Conservation (phyloP, 2,797 vertebrate genomes). For the Oreochromis mossambicus region DNA sequence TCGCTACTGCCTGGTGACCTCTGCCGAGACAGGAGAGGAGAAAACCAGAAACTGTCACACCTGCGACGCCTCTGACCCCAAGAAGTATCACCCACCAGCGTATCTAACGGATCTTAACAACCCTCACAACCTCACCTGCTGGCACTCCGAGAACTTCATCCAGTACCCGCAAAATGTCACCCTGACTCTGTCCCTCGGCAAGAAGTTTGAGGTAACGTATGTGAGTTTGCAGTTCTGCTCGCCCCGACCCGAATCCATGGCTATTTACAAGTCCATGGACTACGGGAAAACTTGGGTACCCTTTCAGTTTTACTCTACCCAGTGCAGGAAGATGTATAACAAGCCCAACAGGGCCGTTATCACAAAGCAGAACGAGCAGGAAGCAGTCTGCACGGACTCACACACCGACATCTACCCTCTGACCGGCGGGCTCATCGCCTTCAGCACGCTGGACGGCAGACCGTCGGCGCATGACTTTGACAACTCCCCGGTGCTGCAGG, state of each 20-base stretch:
- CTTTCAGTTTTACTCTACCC: slow-evolving; percentile 92
- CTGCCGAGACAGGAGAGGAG: slow-evolving; percentile 85
- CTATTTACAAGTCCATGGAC: slow-evolving; percentile 95
- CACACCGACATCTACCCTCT: slow-evolving; percentile 92
- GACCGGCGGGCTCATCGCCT: slow-evolving; percentile 90
- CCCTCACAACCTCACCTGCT: slow-evolving; percentile 96
- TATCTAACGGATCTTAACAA: slow-evolving; percentile 95
- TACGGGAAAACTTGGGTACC: slow-evolving; percentile 92
- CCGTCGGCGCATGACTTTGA: slow-evolving; percentile 96
- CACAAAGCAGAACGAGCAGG: slow-evolving; percentile 95
- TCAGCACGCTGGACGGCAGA: slow-evolving; percentile 94
- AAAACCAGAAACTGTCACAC: slow-evolving; percentile 85
- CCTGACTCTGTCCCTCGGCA: slow-evolving; percentile 85
- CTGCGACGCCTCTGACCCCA: slow-evolving; percentile 90
- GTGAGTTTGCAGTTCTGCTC: slow-evolving; percentile 97
- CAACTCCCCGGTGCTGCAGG: slow-evolving; percentile 93
- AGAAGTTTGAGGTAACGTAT: slow-evolving; percentile 97
- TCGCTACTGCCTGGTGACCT: slow-evolving; percentile 87
- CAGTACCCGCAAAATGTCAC: slow-evolving; percentile 91
- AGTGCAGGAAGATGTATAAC: slow-evolving; percentile 93
- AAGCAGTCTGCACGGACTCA: slow-evolving; percentile 93
- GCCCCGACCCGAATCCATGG: slow-evolving; percentile 91
- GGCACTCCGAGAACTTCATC: slow-evolving; percentile 91
- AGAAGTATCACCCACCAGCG: slow-evolving; percentile 83
- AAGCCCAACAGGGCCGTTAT: slow-evolving; percentile 85